Evolutionary conservation across 2,113 vertebrate genomes (phyloP), one percentile per base, ranked within the genome.

Genomic region (Ochotona princeps): DNA sequence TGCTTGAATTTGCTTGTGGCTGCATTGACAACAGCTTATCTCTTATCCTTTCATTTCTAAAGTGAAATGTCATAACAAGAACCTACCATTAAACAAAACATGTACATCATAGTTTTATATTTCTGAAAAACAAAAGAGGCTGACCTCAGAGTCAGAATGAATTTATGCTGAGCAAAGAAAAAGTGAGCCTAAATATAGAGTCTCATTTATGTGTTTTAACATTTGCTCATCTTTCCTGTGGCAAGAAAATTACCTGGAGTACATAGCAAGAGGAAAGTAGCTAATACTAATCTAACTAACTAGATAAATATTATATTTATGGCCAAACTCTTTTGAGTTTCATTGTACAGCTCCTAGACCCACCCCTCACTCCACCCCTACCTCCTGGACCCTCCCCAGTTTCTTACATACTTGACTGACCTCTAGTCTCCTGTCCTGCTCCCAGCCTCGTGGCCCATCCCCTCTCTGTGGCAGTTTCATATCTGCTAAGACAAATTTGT

Each of bases 41-140:
- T 82, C 85, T 90, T 87, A 30, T 81, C 84, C 83, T 91, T 87
- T 93, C 85, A 67, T 89, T 96, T 86, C 90, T 95, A 57, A 94
- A 95, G 94, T 83, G 92, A 93, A 93, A 93, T 95, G 93, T 96
- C 91, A 95, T 91, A 94, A 92, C 1, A 0, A 92, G 91, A 95
- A 84, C 26, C 80, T 44, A n/a, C 91, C 60, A 83, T 90, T 91
- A 91, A 95, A 93, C 93, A 93, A 93, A 94, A 73, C 72, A 91
- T 89, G 84, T 76, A 90, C 61, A 94, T 93, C 89, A 83, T 91
- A 96, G 44, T 23, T 79, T 66, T 89, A 93, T 79, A 81, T 82
- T 93, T 93, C n/a, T 91, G 54, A 86, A 83, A 92, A 92, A 88
- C 47, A 88, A 92, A 95, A 92, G 47, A 92, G 47, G 47, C 44